These are phyloP conservation scores for Drosophila elegans DNA, from an alignment of 1,140 invertebrate genomes.

Conservation along the genomic window DNA sequence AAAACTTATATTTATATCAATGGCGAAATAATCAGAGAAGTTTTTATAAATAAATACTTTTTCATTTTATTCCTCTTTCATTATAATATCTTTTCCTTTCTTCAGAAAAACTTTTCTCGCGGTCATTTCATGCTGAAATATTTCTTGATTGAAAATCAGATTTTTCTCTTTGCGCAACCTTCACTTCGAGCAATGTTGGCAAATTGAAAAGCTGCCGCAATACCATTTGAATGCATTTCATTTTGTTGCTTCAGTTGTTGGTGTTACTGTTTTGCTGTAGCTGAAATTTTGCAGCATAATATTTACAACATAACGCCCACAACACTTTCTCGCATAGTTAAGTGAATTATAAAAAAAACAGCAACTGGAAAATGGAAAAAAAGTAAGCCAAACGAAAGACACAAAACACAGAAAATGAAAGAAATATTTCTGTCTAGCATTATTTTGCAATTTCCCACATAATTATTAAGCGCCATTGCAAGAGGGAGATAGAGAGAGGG, in stretches of 20 bases:
- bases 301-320: constrained; percentile 67
- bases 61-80: neutral
- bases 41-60: neutral
- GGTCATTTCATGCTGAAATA: constrained; percentile 26
- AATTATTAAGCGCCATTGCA: constrained; percentile 69
- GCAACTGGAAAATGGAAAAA: constrained; percentile 39
- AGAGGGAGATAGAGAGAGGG: neutral
- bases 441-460: constrained; percentile 78
- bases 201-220: constrained; percentile 47
- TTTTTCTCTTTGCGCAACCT: constrained; percentile 30
- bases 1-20: too few species aligned
- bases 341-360: constrained; percentile 47
- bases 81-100: neutral
- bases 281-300: constrained; percentile 37
- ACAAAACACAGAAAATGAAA: constrained; percentile 26
- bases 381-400: constrained; percentile 18
- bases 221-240: constrained; percentile 44
- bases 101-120: constrained; percentile 5
- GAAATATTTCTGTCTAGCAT: constrained; percentile 76
- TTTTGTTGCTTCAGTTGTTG: constrained; percentile 26
- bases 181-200: constrained; percentile 33
- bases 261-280: constrained; percentile 20
- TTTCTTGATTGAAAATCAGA: constrained; percentile 15
- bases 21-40: too few species aligned
- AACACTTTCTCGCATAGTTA: constrained; percentile 79